Base-by-base conservation (phyloP, 2,888 invertebrate species). In the Ectemnius lituratus region DNA sequence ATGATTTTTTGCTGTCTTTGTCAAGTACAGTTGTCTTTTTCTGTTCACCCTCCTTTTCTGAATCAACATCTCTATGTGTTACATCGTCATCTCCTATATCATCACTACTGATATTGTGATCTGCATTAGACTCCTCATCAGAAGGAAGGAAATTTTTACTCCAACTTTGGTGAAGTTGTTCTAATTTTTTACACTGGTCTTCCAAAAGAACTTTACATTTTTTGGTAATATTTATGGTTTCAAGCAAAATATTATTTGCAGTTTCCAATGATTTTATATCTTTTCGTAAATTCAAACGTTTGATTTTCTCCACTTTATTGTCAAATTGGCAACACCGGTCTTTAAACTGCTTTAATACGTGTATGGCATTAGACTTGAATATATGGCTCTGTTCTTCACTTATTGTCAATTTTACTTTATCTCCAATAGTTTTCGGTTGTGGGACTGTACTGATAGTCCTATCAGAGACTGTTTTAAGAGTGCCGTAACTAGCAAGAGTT, bases 151-250 rank as follows among this genome's bases (percentile, higher is more conserved):
- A 71, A 49, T 76, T 82, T 20, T 65, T 76, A 28, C 68, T 76
- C 86, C 87, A 86, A 3, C 59, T 57, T 1, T 78, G 59, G 46
- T 84, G 85, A 67, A 78, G 78, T 56, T 72, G 63, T 1, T 20
- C 27, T 16, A 88, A 69, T 37, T 80, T 67, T 4, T 77, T 78
- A n/a, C 82, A 74, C 28, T 78, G 69, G 2, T 52, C 47, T 3
- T 75, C 62, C 0, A 83, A 73, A 3, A 61, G 62, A 2, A 52
- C 37, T 62, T 63, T 80, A 1, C 81, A 57, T 61, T 70, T 74
- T 8, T 45, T 47, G 1, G 84, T 65, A 23, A 83, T 69, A 6
- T 69, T 78, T 46, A 58, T 78, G 16, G 77, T 79, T 46, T 81
- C 78, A 0, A 68, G 4, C 61, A 86, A 62, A 14, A 81, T 66